Base-by-base conservation (phyloP, 1,140 invertebrate genomes). In the Plectus sambesii region DNA sequence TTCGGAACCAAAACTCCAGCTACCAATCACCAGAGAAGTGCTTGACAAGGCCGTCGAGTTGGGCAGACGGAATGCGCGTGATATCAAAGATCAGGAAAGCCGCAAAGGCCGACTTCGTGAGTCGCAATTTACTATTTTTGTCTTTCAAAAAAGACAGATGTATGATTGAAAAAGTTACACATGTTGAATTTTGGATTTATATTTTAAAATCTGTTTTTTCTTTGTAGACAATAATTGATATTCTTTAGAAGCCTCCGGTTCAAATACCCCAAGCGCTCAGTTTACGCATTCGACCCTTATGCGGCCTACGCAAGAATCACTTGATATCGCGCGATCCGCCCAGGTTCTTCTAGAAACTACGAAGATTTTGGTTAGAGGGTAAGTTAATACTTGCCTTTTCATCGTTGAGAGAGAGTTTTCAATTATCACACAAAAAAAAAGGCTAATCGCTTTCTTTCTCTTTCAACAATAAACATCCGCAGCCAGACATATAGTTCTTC, bases 1-100 rank as follows among this genome's bases (percentile, higher is more conserved):
- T 20, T 47, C 53, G 26, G 63, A 66, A 33, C 63, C 53, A 6
- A 50, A 59, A 15, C 36, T 47, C 15, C 45, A 41, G 17, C 42
- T 66, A 5, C 62, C 65, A 29, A 66, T 66, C 20, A 66, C 63
- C 22, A 56, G 62, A 26, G 55, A 66, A 33, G 60, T 60, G 1
- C 25, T 66, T n/a, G 62, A 66, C 41, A 68, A 66, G 39, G 63
- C 63, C 2, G 35, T 66, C 6, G 46, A 55, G 5, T 25, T 67
- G 1, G 63, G 60, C 62, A 0, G 63, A 66, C 49, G 39, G 47
- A n/a, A 41, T 45, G 24, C 35, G 62, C 17, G 45, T 39, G 59
- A 61, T 23, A 59, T 63, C 22, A 57, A 36, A 33, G 44, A 24
- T 39, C 23, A 54, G 8, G 56, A 29, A 9, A 37, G 12, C 19